phyloP scores from a whole-genome alignment of 2,888 invertebrate species.

The Cylindroiulus punctatus region DNA sequence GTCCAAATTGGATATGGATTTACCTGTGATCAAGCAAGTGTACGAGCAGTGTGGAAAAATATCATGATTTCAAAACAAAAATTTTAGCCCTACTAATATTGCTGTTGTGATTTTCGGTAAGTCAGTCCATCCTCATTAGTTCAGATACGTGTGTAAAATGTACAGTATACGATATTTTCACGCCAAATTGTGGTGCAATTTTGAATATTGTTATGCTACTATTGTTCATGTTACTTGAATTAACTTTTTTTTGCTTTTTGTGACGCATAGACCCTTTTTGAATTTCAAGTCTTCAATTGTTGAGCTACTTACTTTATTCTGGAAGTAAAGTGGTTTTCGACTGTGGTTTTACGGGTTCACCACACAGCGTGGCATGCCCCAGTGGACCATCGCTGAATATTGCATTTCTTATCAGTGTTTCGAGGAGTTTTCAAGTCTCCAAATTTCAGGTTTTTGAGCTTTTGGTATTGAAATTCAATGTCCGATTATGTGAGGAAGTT shows the following conservation, averaged over 20 bases:
- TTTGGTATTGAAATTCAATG: background rate
- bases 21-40: background rate
- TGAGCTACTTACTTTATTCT: background rate
- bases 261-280: no score
- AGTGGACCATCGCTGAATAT: background rate
- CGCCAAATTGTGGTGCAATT: no score
- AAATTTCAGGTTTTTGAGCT: background rate
- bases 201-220: no score
- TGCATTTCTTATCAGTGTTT: background rate
- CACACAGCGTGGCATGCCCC: background rate
- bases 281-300: no score
- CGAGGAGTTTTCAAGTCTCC: background rate
- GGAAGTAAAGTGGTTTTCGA: background rate
- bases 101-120: background rate
- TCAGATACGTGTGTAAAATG: no score
- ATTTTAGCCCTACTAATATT: no score
- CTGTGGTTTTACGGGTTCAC: conserved; percentile 3
- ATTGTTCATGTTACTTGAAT: no score
- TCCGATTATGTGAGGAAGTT: background rate
- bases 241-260: no score
- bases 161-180: no score
- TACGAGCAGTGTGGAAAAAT: background rate
- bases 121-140: background rate
- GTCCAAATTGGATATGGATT: background rate
- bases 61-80: background rate